These are phyloP conservation scores for Tyrannus savana DNA, from an alignment of 2,113 vertebrate species.

Conservation along the genomic window DNA sequence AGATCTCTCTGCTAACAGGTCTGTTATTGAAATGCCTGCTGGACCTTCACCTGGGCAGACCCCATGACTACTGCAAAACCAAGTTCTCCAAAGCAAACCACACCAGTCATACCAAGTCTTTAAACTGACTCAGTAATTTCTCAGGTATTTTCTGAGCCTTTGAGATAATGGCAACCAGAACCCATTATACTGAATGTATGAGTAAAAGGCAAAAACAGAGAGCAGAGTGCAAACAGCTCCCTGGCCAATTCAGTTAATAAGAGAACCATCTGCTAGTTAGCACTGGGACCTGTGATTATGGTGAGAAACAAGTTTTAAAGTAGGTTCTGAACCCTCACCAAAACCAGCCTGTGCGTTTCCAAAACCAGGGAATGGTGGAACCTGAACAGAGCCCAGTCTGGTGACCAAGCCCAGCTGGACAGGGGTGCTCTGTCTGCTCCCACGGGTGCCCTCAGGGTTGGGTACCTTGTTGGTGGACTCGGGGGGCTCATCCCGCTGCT, in stretches of 20 bases:
- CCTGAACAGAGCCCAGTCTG: accelerated
- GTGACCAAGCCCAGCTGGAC: neutral
- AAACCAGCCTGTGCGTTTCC: neutral
- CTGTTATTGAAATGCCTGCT: neutral
- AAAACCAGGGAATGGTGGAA: neutral
- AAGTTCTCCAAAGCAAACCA: neutral
- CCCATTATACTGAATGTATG: accelerated
- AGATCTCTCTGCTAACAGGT: neutral
- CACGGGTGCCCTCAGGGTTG: neutral
- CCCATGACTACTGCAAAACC: neutral
- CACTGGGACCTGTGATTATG: neutral
- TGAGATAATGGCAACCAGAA: neutral
- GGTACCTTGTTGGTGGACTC: conserved; percentile 90
- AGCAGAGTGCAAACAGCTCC: neutral
- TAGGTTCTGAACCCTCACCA: neutral
- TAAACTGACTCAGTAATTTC: neutral
- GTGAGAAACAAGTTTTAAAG: neutral
- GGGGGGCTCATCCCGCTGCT: conserved; percentile 90
- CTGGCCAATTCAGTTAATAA: neutral
- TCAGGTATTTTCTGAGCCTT: neutral
- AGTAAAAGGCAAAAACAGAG: neutral
- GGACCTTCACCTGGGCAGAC: neutral
- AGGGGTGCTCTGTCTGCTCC: neutral
- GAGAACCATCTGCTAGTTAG: neutral
- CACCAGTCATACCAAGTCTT: neutral